Percentiles rank a stretch among this genome's conserved stretches.
phyloP scores from a whole-genome alignment of 1,140 invertebrate species.

The Oncopeltus fasciatus region DNA sequence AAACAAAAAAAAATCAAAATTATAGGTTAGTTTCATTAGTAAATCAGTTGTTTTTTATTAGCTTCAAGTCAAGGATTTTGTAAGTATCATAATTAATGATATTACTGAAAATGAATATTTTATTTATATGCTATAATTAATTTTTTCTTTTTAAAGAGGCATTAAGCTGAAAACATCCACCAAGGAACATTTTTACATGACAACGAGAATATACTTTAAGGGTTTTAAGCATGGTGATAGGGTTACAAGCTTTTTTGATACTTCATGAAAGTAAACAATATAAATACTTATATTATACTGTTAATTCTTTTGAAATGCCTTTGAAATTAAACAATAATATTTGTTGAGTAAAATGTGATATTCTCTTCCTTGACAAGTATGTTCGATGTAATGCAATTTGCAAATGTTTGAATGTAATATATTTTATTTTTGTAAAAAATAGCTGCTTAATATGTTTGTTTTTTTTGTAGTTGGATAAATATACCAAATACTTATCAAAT shows the following conservation, averaged over 20 bases:
- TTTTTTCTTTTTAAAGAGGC: too few species aligned
- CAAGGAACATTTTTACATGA: not conserved
- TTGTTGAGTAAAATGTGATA: constrained; percentile 4
- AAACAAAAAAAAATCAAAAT: too few species aligned
- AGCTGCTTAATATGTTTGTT: not conserved
- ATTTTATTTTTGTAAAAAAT: constrained; percentile 7
- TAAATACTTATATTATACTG: not conserved
- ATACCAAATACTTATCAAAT: not conserved
- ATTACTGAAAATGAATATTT: too few species aligned
- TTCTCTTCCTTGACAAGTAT: not conserved
- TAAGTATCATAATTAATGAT: too few species aligned
- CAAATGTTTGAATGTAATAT: not conserved
- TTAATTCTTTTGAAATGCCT: not conserved
- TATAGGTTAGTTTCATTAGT: too few species aligned
- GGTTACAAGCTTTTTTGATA: not conserved
- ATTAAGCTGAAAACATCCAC: too few species aligned
- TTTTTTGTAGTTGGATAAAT: not conserved
- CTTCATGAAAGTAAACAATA: not conserved
- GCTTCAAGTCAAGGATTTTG: too few species aligned
- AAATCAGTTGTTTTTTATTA: too few species aligned
- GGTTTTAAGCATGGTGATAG: not conserved
- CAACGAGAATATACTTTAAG: not conserved
- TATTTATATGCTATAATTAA: too few species aligned
- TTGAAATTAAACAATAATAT: not conserved
- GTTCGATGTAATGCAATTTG: not conserved